phyloP scores from a whole-genome alignment of 1,140 invertebrate species.

The Leptopilina boulardi region DNA sequence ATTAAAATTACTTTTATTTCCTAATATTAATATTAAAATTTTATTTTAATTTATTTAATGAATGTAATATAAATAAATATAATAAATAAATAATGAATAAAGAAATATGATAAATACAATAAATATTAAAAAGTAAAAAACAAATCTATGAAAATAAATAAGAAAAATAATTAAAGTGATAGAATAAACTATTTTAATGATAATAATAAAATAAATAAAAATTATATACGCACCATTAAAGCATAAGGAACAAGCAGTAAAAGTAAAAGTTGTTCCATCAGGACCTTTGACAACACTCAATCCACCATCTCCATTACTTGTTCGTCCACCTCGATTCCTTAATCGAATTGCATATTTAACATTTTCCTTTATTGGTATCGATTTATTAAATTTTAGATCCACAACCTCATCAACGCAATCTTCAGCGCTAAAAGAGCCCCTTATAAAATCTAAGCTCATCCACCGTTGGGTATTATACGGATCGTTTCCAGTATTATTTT shows the following conservation, averaged over 20 bases:
- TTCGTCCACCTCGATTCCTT: conserved; percentile 93
- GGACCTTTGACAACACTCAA: conserved; percentile 90
- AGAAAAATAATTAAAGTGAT: too few species aligned
- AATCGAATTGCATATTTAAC: conserved; percentile 92
- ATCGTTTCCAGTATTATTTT: conserved; percentile 74
- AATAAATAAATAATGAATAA: too few species aligned
- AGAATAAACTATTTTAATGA: too few species aligned
- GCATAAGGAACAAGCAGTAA: conserved; percentile 93
- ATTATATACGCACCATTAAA: conserved; percentile 85
- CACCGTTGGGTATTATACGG: conserved; percentile 82
- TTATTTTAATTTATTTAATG: too few species aligned
- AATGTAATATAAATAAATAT: too few species aligned
- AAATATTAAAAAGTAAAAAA: too few species aligned
- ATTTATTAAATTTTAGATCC: conserved; percentile 93
- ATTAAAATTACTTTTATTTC: too few species aligned
- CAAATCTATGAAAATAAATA: too few species aligned
- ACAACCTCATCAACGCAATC: conserved; percentile 87
- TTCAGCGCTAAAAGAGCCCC: conserved; percentile 85
- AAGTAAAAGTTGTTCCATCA: conserved; percentile 95
- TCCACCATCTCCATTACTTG: conserved; percentile 95
- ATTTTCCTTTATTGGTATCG: conserved; percentile 92
- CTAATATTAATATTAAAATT: too few species aligned
- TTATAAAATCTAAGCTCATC: conserved; percentile 84
- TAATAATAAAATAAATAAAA: neutral
- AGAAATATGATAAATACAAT: too few species aligned